Percentiles rank a stretch among this genome's conserved stretches.
These are phyloP conservation scores for Dendroctonus ponderosae DNA, from an alignment of 1,140 invertebrate species.

Conservation along the genomic window DNA sequence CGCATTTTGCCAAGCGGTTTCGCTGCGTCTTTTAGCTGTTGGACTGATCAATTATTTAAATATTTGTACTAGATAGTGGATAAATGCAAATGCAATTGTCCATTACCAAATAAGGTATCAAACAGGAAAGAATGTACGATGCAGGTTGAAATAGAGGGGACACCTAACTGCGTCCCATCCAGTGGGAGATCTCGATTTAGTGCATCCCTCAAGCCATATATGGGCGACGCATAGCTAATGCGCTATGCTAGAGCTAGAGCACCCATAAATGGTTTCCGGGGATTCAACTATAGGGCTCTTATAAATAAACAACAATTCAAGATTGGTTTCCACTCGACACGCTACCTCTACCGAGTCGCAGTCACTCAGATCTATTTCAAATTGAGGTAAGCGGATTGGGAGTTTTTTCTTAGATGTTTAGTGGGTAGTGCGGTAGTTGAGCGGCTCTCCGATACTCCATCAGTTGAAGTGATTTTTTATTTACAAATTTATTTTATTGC, in stretches of 20 bases:
- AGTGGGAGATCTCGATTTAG: constrained; percentile 6
- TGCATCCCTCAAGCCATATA: constrained; percentile 30
- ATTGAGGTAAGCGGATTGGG: constrained; percentile 12
- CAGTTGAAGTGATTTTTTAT: neutral
- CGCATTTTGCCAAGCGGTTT: too few species aligned
- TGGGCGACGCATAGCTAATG: constrained; percentile 19
- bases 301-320: constrained; percentile 19
- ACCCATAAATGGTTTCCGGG: constrained; percentile 17
- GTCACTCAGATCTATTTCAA: constrained; percentile 1
- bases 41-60: too few species aligned
- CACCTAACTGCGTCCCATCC: neutral
- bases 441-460: neutral
- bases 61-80: too few species aligned
- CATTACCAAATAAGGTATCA: constrained; percentile 9
- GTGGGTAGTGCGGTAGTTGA: neutral
- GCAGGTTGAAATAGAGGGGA: neutral
- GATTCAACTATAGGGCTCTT: constrained; percentile 14
- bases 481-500: neutral
- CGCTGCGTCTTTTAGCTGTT: too few species aligned
- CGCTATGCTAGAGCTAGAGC: constrained; percentile 8
- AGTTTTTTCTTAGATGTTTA: neutral
- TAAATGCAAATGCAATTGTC: too few species aligned
- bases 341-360: constrained; percentile 15
- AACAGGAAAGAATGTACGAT: constrained; percentile 2
- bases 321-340: constrained; percentile 15